Percentiles rank a stretch among this genome's conserved stretches.
Conservation (phyloP, 2,888 invertebrate genomes). For the Axea sp. region DNA sequence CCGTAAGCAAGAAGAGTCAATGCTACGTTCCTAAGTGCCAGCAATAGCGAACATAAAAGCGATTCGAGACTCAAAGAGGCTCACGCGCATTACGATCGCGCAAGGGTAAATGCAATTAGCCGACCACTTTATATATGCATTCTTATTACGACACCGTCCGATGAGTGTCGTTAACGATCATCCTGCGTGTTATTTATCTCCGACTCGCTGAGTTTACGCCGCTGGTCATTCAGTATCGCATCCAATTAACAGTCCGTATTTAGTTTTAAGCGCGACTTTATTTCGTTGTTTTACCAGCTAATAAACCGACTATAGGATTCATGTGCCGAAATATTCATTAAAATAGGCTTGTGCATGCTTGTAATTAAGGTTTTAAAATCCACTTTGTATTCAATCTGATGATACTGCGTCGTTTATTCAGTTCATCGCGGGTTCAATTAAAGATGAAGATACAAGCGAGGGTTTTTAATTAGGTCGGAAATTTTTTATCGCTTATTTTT, state of each 20-base stretch:
- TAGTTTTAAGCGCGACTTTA: slow-evolving; percentile 37
- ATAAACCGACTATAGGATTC: slow-evolving; percentile 34
- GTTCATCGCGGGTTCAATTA: slow-evolving; percentile 29
- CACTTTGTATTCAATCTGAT: slow-evolving; percentile 51
- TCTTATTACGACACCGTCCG: slow-evolving; percentile 72
- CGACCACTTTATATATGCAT: neutral
- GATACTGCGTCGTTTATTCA: slow-evolving; percentile 33
- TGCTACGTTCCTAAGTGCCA: slow-evolving; percentile 59
- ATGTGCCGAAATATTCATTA: slow-evolving; percentile 41
- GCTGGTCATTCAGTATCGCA: slow-evolving; percentile 38
- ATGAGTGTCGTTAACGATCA: slow-evolving; percentile 68
- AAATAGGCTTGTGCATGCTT: slow-evolving; percentile 10
- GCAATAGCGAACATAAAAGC: slow-evolving; percentile 62
- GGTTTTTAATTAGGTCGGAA: slow-evolving; percentile 21
- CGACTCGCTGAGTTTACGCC: slow-evolving; percentile 21
- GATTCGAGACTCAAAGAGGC: slow-evolving; percentile 65
- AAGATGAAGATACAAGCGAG: slow-evolving; percentile 1
- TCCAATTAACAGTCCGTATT: slow-evolving; percentile 49
- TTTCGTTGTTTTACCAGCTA: slow-evolving; percentile 13
- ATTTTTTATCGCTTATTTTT: too few relatives aligned
- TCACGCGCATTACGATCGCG: slow-evolving; percentile 15
- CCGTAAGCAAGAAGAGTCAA: slow-evolving; percentile 62
- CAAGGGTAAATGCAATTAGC: slow-evolving; percentile 1
- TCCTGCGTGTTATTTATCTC: slow-evolving; percentile 50
- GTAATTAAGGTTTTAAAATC: slow-evolving; percentile 46